A percentile compares a stretch with the other conserved stretches of the same genome.
phyloP scores from a whole-genome alignment of 2,888 invertebrate species.

The Oscheius sp. region DNA sequence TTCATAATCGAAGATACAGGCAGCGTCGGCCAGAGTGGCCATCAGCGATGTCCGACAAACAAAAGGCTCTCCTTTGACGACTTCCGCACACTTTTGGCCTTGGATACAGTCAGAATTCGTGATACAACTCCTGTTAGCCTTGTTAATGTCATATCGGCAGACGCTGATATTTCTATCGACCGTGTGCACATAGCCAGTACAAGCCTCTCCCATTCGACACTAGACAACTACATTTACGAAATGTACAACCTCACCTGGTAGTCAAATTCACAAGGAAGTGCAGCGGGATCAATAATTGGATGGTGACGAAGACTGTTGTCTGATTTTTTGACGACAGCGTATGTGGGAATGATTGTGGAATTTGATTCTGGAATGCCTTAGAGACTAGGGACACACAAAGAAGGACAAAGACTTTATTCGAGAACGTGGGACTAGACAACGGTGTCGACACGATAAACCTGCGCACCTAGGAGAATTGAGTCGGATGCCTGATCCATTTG shows the following conservation, averaged over 20 bases:
- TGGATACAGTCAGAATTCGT: constrained; percentile 53
- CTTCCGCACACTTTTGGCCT: constrained; percentile 39
- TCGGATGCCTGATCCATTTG: constrained; percentile 4
- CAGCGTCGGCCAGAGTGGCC: constrained; percentile 44
- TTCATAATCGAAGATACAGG: constrained; percentile 53
- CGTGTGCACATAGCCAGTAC: constrained; percentile 46
- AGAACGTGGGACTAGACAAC: constrained; percentile 7
- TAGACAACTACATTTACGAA: constrained; percentile 12
- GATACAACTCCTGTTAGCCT: constrained; percentile 49
- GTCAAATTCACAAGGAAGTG: constrained; percentile 50
- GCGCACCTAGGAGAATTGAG: constrained; percentile 11
- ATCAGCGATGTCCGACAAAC: constrained; percentile 40
- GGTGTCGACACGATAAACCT: constrained; percentile 1
- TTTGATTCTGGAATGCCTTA: constrained; percentile 10
- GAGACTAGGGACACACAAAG: neutral
- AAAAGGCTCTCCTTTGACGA: constrained; percentile 15
- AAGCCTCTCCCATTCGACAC: constrained; percentile 60
- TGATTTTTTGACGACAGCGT: constrained; percentile 17
- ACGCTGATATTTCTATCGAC: constrained; percentile 50
- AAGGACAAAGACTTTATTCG: constrained; percentile 6
- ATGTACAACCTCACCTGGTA: constrained; percentile 45
- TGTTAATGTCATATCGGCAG: constrained; percentile 50
- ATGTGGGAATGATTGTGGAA: constrained; percentile 29
- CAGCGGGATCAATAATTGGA: constrained; percentile 49
- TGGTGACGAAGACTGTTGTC: constrained; percentile 4